phyloP scores from a whole-genome alignment of 2,113 vertebrate genomes.

The Myiagra hebetior region DNA sequence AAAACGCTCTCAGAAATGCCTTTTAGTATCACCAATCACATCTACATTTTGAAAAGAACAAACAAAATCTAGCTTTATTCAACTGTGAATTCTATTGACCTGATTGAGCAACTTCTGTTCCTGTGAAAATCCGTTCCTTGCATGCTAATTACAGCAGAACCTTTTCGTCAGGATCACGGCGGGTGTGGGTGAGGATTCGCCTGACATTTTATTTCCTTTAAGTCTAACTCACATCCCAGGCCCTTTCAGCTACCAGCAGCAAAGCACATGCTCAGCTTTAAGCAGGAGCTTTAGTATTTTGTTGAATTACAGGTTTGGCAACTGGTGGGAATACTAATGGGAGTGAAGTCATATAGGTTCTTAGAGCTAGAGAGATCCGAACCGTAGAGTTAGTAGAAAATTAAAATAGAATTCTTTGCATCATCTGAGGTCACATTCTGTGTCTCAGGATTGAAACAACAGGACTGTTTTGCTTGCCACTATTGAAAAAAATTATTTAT shows the following conservation, averaged over 20 bases:
- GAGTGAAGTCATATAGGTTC: background rate
- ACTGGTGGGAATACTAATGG: background rate
- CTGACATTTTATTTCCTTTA: slow-evolving; percentile 1
- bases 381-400: background rate
- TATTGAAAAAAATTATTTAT: background rate
- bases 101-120: slow-evolving; percentile 62
- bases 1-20: background rate
- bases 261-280: background rate
- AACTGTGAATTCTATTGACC: slow-evolving; percentile 61
- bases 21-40: slow-evolving; percentile 39
- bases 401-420: background rate
- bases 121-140: background rate
- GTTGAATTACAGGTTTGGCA: slow-evolving; percentile 1
- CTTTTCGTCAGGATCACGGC: background rate
- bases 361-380: background rate
- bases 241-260: background rate
- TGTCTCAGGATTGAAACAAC: background rate
- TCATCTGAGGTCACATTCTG: background rate
- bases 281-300: background rate
- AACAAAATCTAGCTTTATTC: slow-evolving; percentile 59
- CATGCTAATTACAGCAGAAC: background rate
- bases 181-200: background rate
- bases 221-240: background rate
- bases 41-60: slow-evolving; percentile 54
- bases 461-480: background rate